Base-by-base conservation (phyloP, 2,888 invertebrate genomes). In the Eudasyphora cyanicolor region DNA sequence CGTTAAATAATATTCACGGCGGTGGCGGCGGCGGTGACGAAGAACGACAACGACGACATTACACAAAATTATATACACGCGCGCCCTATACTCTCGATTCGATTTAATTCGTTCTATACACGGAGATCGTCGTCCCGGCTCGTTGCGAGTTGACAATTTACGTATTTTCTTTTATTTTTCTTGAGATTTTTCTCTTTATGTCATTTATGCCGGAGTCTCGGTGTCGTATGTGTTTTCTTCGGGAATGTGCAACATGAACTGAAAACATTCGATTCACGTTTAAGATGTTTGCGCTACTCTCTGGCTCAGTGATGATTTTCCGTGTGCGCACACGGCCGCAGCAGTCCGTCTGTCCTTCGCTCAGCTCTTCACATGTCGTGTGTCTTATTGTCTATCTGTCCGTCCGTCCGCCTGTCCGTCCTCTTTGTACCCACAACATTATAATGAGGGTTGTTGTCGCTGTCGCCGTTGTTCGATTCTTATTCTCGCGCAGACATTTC, bases 1-100 rank as follows among this genome's bases (percentile, higher is more conserved):
- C 32, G 27, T 81, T 78, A 76, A 78, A 76, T 81, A 78, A 84
- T 78, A 76, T 79, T 10, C 42, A 35, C 49, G 73, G 62, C 32
- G 29, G n/a, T n/a, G n/a, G n/a, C n/a, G n/a, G n/a, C n/a, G n/a
- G n/a, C n/a, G n/a, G n/a, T n/a, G n/a, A n/a, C n/a, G n/a, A n/a
- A n/a, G n/a, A 27, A 75, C 14, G 12, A 12, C 29, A n/a, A n/a
- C n/a, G n/a, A n/a, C n/a, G n/a, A 54, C 21, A 64, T 49, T 27
- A n/a, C n/a, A 24, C n/a, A 77, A 54, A 82, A 82, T 82, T 79
- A 82, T 79, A 76, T 73, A 67, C 82, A 82, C 79, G 79, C 79
- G 79, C 57, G 21, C 64, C 21, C 29, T 71, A 62, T 81, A n/a
- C n/a, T 49, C 32, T 69, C 74, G 35, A 4, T 45, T 45, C 45